Base-by-base conservation (phyloP, 1,140 invertebrate species). In the Conopomorpha cramerella region DNA sequence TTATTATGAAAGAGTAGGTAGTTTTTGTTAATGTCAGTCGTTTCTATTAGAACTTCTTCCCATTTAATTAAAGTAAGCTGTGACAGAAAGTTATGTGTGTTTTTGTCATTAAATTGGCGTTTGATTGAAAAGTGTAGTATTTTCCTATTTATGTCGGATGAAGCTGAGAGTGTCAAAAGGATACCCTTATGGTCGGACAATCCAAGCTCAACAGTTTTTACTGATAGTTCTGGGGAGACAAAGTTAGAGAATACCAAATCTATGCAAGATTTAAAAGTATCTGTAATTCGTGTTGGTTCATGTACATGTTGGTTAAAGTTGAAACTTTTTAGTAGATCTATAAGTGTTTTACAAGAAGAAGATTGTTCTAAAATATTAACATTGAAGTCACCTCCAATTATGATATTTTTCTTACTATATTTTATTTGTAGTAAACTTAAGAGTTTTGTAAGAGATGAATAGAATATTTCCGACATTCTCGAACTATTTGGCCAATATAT, bases 401-500 rank as follows among this genome's bases (percentile, higher is more conserved):
- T 15, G 10, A 27, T 35, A 4, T 35, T 35, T 26, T 26, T 23
- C 7, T 26, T 35, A 14, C 13, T 14, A 35, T 35, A 17, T 35
- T 27, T 35, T 11, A 27, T 35, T 11, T n/a, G 14, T 8, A 35
- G 1, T 8, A 13, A 8, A 12, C 27, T 25, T 15, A 35, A 19
- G 10, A 35, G n/a, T 10, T 14, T 35, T 8, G 26, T 1, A 15
- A 35, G 15, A 8, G 13, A 13, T 7, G 10, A 2, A 35, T 27
- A 26, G 17, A 35, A 35, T 27, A 27, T 26, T 29, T 30, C 16
- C 8, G 11, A 10, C 8, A 19, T 28, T 36, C 35, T 36, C 8
- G 16, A 19, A 11, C 27, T 36, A 18, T 36, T 25, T 7, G 33
- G 33, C 35, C 35, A 36, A 18, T 36, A 36, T 11, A 36, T 15